Percentiles rank a stretch among this genome's conserved stretches.
Conservation (phyloP, 2,888 invertebrate genomes). For the Drosophila melanocephala region DNA sequence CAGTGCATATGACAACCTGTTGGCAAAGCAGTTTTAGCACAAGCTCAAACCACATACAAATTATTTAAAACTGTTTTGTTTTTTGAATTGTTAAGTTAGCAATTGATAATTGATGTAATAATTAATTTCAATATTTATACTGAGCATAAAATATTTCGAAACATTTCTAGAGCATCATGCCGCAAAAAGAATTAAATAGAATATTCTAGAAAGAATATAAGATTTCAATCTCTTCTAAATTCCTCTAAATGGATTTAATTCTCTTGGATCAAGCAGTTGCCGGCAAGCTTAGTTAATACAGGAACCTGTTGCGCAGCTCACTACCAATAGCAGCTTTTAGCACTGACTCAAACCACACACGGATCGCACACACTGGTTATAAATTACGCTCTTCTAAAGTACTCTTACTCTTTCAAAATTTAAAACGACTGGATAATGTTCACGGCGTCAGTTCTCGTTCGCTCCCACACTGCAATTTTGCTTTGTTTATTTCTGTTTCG, state of each 20-base stretch:
- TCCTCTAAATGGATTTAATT: background rate
- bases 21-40: background rate
- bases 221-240: background rate
- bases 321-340: conserved; percentile 7
- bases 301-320: background rate
- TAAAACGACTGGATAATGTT: conserved; percentile 33
- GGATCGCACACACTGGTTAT: conserved; percentile 19
- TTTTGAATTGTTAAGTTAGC: background rate
- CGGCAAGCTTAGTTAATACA: background rate
- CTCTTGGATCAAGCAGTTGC: conserved; percentile 1
- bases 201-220: background rate
- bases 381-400: background rate
- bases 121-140: background rate
- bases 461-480: conserved; percentile 33
- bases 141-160: background rate
- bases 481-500: conserved; percentile 69
- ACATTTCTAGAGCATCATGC: background rate
- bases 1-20: conserved; percentile 1
- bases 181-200: background rate
- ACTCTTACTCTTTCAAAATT: conserved; percentile 1
- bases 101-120: background rate
- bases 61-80: background rate
- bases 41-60: background rate
- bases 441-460: conserved; percentile 25
- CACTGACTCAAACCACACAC: conserved; percentile 16